Conservation (phyloP, 92 coral and sea anemone genomes). For the Phenganax marumi region DNA sequence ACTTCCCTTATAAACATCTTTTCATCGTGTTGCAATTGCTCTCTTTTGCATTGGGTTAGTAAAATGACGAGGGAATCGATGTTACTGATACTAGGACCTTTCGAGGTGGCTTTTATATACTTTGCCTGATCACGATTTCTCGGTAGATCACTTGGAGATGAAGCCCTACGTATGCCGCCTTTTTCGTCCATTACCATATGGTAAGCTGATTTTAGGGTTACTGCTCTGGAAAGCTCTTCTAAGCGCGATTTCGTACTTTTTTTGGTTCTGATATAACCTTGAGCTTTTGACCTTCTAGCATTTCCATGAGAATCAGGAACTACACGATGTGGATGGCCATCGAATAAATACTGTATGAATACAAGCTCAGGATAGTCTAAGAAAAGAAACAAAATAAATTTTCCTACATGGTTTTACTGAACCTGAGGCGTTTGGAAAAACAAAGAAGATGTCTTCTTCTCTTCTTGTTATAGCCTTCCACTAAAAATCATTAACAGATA, state of each 20-base stretch:
- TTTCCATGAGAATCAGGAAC: neutral
- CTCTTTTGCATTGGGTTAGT: too few relatives aligned
- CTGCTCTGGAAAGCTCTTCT: neutral
- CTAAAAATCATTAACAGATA: too few relatives aligned
- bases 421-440: too few relatives aligned
- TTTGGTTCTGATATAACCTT: neutral
- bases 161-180: neutral
- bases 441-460: too few relatives aligned
- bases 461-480: too few relatives aligned
- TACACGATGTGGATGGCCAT: neutral
- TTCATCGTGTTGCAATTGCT: too few relatives aligned
- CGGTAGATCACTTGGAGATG: constrained; percentile 27
- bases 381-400: too few relatives aligned
- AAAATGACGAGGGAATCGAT: neutral
- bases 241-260: neutral
- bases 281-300: neutral
- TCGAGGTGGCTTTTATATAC: neutral
- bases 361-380: neutral
- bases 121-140: neutral
- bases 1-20: too few relatives aligned
- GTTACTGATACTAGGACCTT: neutral
- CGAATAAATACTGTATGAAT: neutral
- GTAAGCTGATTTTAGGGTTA: neutral
- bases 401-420: too few relatives aligned
- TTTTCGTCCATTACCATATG: neutral